Conservation (phyloP, 2,797 vertebrate genomes). For the Margarornis squamiger region DNA sequence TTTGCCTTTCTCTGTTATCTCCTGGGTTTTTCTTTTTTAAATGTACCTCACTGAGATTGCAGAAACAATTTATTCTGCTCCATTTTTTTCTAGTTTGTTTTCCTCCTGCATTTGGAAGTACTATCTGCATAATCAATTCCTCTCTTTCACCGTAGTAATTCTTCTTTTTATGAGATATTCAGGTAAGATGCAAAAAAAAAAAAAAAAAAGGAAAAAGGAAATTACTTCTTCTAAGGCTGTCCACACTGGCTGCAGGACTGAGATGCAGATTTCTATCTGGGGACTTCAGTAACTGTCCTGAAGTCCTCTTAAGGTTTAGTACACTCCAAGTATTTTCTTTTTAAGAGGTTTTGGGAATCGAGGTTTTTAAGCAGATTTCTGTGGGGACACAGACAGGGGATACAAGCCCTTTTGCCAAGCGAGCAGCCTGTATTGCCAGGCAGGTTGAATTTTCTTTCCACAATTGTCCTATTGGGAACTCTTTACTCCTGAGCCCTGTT, state of each 20-base stretch:
- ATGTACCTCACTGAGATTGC: not conserved
- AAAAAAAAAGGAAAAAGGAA: not conserved
- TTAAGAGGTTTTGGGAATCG: not conserved
- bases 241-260: not conserved
- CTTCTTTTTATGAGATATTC: slow-evolving; percentile 39
- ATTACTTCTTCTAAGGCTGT: not conserved
- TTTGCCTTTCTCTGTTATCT: not conserved
- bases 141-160: slow-evolving; percentile 41
- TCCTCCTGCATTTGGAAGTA: slow-evolving; percentile 3
- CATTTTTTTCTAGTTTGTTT: slow-evolving; percentile 47
- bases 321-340: not conserved
- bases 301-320: not conserved
- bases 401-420: not conserved
- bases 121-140: slow-evolving; percentile 52
- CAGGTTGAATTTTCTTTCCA: not conserved
- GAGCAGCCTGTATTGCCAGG: accelerated
- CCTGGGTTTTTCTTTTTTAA: not conserved
- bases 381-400: not conserved
- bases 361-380: not conserved
- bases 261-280: not conserved
- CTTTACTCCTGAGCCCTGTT: not conserved
- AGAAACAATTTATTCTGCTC: slow-evolving; percentile 46
- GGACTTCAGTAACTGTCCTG: not conserved
- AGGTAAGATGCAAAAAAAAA: not conserved
- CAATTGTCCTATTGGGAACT: not conserved